Conservation (phyloP, 1,140 invertebrate genomes). For the Diploscapter pachys region DNA sequence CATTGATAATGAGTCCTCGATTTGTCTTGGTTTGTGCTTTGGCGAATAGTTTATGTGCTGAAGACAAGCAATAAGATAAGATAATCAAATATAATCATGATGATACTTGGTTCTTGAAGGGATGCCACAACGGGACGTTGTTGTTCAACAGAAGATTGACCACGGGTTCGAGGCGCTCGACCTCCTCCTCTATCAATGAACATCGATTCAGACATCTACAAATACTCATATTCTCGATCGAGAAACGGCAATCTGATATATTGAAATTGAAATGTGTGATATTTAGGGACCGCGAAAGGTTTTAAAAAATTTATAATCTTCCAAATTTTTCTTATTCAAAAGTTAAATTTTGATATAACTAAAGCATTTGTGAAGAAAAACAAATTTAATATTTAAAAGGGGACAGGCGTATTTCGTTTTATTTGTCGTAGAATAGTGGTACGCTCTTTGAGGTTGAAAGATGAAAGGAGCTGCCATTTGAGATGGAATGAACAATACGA, state of each 20-base stretch:
- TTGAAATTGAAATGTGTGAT: no score
- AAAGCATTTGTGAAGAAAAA: conserved; percentile 8
- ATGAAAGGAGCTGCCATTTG: no score
- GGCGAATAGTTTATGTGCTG: conserved; percentile 90
- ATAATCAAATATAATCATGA: neutral
- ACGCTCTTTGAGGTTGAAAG: no score
- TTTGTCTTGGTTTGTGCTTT: conserved; percentile 94
- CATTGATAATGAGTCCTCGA: conserved; percentile 90
- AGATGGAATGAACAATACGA: no score
- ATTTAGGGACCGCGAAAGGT: conserved; percentile 8
- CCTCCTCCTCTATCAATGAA: neutral
- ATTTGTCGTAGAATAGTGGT: no score
- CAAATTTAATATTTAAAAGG: neutral
- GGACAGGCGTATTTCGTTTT: no score
- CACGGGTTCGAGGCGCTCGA: conserved; percentile 13
- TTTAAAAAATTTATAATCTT: neutral
- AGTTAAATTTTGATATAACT: no score
- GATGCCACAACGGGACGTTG: conserved; percentile 14
- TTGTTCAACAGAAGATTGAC: conserved; percentile 15
- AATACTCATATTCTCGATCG: no score
- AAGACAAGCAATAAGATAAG: conserved; percentile 17
- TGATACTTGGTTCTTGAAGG: conserved; percentile 26
- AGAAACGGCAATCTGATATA: no score
- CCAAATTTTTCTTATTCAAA: no score
- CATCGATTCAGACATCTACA: conserved; percentile 41